phyloP scores from a whole-genome alignment of 2,888 invertebrate genomes.

The Kuschelorhynchus macadamiae region DNA sequence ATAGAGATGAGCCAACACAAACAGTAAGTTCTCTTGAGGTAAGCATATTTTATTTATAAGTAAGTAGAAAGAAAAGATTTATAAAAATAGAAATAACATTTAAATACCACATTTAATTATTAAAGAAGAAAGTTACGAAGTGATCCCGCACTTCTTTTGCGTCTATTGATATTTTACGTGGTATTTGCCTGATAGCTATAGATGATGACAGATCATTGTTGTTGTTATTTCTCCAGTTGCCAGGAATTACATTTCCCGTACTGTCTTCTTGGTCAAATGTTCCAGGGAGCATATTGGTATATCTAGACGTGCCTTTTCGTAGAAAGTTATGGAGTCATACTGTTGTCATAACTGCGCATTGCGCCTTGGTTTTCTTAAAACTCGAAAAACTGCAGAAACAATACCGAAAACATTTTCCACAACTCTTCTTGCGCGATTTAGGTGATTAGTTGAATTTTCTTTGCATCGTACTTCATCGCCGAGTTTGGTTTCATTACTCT shows the following conservation, averaged over 20 bases:
- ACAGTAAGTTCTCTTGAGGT: conserved; percentile 1
- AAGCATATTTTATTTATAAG: no score
- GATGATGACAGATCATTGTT: conserved; percentile 22
- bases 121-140: no score
- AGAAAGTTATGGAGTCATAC: no score
- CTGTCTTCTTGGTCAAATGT: conserved; percentile 12
- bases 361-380: conserved; percentile 31
- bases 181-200: conserved; percentile 9
- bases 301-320: no score
- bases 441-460: conserved; percentile 41
- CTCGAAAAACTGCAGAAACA: conserved; percentile 29
- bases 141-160: no score
- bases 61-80: no score
- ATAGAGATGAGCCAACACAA: neutral
- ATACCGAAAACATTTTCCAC: conserved; percentile 41
- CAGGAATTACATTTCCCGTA: conserved; percentile 14
- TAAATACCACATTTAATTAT: no score
- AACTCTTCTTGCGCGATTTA: conserved; percentile 28
- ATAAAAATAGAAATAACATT: no score
- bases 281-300: neutral
- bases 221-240: conserved; percentile 14
- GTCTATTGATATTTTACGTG: no score
- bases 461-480: neutral
- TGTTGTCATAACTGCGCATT: no score
- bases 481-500: conserved; percentile 55